Percentiles rank a stretch among this genome's conserved stretches.
Conservation (phyloP, 2,797 vertebrate genomes). For the Phyllotis vaccarum region DNA sequence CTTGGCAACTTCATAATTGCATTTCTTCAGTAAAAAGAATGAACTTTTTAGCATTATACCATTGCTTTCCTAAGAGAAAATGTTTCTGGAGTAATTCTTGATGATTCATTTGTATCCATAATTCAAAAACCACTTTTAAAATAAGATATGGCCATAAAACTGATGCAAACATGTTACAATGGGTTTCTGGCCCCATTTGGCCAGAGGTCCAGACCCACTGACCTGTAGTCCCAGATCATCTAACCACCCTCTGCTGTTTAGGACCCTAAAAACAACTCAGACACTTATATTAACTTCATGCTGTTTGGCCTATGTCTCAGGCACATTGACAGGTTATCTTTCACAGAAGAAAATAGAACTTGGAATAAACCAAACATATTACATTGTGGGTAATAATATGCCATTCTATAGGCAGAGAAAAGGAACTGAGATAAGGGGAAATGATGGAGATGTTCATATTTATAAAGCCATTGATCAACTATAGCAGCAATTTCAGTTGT, state of each 20-base stretch:
- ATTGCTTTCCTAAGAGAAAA: not conserved
- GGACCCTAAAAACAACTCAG: too few species aligned
- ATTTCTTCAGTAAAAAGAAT: not conserved
- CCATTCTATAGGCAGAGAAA: not conserved
- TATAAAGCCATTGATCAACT: not conserved
- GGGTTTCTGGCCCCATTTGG: too few species aligned
- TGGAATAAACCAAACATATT: not conserved
- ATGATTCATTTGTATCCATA: conserved; percentile 33
- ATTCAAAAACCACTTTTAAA: conserved; percentile 9
- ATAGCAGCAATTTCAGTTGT: not conserved
- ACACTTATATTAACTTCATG: too few species aligned
- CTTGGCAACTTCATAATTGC: not conserved
- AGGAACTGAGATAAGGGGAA: not conserved
- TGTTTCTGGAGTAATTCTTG: conserved; percentile 11
- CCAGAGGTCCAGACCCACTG: too few species aligned
- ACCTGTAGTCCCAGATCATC: too few species aligned
- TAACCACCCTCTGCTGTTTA: too few species aligned
- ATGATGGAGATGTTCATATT: not conserved
- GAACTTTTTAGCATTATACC: not conserved
- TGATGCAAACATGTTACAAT: not conserved
- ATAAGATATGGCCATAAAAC: not conserved
- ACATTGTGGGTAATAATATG: not conserved
- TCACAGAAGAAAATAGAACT: not conserved
- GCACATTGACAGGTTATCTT: not conserved
- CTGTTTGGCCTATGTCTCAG: too few species aligned